Evolutionary conservation across 2,888 invertebrate genomes (phyloP), one percentile per base, ranked within the genome.

Genomic region (Amphiduros pacificus): DNA sequence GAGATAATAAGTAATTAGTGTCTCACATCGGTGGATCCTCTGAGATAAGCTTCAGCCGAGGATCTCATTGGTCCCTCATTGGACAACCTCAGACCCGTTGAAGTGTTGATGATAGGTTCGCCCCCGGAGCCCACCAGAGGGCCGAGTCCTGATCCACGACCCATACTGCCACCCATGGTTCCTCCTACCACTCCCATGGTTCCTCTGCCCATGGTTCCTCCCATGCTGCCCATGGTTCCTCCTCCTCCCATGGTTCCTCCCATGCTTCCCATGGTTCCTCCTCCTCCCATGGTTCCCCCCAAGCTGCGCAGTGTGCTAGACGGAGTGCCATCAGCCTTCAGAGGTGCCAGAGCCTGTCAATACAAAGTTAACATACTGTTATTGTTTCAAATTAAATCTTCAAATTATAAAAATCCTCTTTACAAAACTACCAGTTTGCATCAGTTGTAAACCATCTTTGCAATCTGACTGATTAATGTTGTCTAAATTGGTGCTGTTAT

Each of bases 11-110:
- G 22, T 9, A 22, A 24, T 20, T 32, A 24, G 22, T 17, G 4
- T 62, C 61, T 61, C 29, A 70, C 68, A 26, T 70, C 69, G 4
- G 62, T 58, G 2, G 66, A 66, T 5, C 71, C 69, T 17, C 62
- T 52, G 14, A 71, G 62, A 36, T 70, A 71, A 44, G 63, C 65
- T 41, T 71, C 71, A 5, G 68, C 68, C 1, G 69, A 70, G 14
- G 58, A 51, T 24, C 67, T 50, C 69, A 70, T 70, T 49, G 49
- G 53, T 5, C 57, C 62, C 22, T 71, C 71, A n/a, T 56, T 67
- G 32, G 68, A 68, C 11, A 71, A 63, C n/a, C 71, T 56, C 2
- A 65, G 70, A 2, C 70, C 70, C 3, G 63, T 59, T 2, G 27
- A 32, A 14, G 64, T 62, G 24, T 53, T 40, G 22, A 61, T 65